Evolutionary conservation across 92 coral and sea anemone species (phyloP).

Genomic region (Porites rus): DNA sequence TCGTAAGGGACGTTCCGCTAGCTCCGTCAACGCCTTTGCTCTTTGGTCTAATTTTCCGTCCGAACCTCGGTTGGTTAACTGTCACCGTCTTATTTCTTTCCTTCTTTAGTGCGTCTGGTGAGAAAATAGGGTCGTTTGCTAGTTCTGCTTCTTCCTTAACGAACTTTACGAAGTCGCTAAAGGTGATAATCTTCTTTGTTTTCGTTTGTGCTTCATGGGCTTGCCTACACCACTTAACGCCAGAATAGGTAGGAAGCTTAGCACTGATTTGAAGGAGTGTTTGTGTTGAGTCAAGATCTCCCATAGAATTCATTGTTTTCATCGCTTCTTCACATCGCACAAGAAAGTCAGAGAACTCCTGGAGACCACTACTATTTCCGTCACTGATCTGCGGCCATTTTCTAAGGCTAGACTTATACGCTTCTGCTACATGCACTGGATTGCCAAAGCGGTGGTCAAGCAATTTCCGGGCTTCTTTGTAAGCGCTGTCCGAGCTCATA

Average conservation of each 20-base stretch:
- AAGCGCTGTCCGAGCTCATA: no score
- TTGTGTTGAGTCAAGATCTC: no score
- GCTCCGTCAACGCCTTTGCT: neutral
- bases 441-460: conserved; percentile 65
- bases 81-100: conserved; percentile 28
- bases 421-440: conserved; percentile 69
- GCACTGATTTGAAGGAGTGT: no score
- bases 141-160: conserved; percentile 57
- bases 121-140: conserved; percentile 62
- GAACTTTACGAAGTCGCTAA: conserved; percentile 48
- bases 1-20: no score
- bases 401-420: conserved; percentile 51
- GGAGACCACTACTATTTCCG: conserved; percentile 24
- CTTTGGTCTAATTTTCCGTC: neutral
- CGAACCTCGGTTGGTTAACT: neutral
- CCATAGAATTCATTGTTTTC: no score
- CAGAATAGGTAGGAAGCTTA: no score
- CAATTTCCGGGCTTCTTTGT: conserved; percentile 22
- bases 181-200: neutral
- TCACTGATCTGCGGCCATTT: neutral
- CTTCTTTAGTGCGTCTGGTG: conserved; percentile 41
- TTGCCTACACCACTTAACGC: conserved; percentile 67
- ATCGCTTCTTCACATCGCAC: conserved; percentile 39
- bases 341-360: neutral
- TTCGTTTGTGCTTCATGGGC: conserved; percentile 53